phyloP scores from a whole-genome alignment of 2,888 invertebrate genomes.

The Sarcophaga carnaria region DNA sequence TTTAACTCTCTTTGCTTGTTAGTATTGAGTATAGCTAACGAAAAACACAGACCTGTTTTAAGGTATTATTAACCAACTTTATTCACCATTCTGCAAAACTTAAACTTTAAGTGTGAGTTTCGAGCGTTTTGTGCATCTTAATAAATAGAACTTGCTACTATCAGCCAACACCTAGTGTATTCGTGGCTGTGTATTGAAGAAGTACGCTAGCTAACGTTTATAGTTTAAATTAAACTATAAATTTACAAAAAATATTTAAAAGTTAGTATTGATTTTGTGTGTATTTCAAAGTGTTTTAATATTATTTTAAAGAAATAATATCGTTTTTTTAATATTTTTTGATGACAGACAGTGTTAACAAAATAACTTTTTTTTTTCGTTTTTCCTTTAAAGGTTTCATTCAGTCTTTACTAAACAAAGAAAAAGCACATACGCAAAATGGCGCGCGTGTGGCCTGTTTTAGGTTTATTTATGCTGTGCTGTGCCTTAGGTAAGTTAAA shows the following conservation, averaged over 20 bases:
- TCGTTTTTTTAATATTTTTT: constrained; percentile 18
- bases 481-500: constrained; percentile 79
- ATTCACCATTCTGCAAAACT: constrained; percentile 76
- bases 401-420: constrained; percentile 72
- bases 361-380: constrained; percentile 65
- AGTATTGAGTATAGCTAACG: neutral
- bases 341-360: constrained; percentile 64
- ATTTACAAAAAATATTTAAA: constrained; percentile 37
- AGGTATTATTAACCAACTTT: constrained; percentile 33
- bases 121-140: constrained; percentile 77
- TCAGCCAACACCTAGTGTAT: constrained; percentile 82
- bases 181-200: constrained; percentile 82
- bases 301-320: neutral
- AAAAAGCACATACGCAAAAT: constrained; percentile 78
- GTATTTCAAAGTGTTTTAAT: neutral
- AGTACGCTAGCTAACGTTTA: constrained; percentile 78
- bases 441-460: constrained; percentile 80
- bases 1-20: constrained; percentile 11
- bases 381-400: constrained; percentile 66
- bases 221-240: constrained; percentile 68
- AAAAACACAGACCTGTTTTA: neutral
- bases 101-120: constrained; percentile 45
- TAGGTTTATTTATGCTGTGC: constrained; percentile 79
- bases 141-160: constrained; percentile 82
- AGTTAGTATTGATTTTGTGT: constrained; percentile 53